These are phyloP conservation scores for Pantherophis alleghaniensis DNA, from an alignment of 2,797 vertebrate genomes.

Conservation along the genomic window DNA sequence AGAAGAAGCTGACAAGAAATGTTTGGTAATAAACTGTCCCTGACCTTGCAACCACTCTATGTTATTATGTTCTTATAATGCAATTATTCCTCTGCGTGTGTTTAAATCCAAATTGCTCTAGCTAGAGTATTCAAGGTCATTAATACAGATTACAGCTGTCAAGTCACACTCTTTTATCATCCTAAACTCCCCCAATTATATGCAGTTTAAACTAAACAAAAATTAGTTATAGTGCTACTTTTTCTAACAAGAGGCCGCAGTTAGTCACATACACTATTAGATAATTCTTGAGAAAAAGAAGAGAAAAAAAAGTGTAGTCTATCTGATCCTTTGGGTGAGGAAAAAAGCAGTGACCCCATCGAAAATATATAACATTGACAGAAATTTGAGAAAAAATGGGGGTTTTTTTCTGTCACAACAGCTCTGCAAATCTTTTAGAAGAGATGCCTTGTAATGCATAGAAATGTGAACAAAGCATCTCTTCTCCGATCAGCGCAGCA, in stretches of 20 bases:
- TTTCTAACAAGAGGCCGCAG: background rate
- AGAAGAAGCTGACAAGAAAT: background rate
- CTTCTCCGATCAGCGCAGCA: background rate
- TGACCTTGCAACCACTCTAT: background rate
- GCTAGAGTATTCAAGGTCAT: background rate
- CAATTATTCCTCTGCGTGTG: background rate
- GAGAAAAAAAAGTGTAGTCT: background rate
- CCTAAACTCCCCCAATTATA: background rate
- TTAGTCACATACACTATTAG: background rate
- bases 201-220: background rate
- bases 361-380: background rate
- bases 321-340: background rate
- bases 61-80: background rate
- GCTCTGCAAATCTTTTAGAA: background rate
- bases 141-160: background rate
- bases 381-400: background rate
- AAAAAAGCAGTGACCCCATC: background rate
- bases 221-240: background rate
- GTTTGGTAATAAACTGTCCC: background rate
- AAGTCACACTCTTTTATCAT: background rate
- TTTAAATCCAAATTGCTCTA: rapidly evolving
- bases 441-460: background rate
- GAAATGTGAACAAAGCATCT: background rate
- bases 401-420: background rate
- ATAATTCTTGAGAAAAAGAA: background rate